These are phyloP conservation scores for Hydrochoerus hydrochaeris DNA, from an alignment of 2,113 vertebrate genomes.

Conservation along the genomic window DNA sequence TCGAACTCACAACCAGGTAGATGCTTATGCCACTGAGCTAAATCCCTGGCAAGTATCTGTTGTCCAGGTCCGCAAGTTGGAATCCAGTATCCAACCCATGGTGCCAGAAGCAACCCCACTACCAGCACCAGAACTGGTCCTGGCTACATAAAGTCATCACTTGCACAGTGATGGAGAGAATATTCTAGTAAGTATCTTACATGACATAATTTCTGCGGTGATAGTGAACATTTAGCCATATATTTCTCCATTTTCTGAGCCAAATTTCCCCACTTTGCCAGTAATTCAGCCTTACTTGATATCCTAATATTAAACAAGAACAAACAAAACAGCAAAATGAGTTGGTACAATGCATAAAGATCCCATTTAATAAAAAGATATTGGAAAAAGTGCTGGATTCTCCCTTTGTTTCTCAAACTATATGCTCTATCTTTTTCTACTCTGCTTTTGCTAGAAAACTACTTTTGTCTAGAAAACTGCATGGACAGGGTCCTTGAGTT, in stretches of 20 bases:
- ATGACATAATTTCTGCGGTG: too few species aligned
- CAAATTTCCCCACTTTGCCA: neutral
- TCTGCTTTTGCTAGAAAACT: neutral
- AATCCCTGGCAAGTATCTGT: neutral
- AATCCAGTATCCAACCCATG: neutral
- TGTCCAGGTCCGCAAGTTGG: neutral
- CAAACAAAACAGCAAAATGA: neutral
- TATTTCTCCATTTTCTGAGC: neutral
- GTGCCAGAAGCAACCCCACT: neutral
- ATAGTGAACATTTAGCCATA: neutral
- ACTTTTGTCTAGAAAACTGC: neutral
- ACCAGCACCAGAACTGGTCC: neutral
- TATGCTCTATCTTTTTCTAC: too few species aligned
- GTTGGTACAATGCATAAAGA: neutral
- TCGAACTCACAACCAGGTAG: too few species aligned
- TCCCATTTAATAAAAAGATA: neutral
- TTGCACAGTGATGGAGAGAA: fast-evolving
- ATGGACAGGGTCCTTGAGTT: neutral
- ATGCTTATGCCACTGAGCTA: too few species aligned
- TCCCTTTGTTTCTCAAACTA: fast-evolving
- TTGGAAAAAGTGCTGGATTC: neutral
- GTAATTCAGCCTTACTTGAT: neutral
- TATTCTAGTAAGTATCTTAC: neutral
- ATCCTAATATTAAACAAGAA: neutral
- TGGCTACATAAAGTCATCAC: fast-evolving